Base-by-base conservation (phyloP, 2,888 invertebrate species). In the Blastobasis lacticolella region DNA sequence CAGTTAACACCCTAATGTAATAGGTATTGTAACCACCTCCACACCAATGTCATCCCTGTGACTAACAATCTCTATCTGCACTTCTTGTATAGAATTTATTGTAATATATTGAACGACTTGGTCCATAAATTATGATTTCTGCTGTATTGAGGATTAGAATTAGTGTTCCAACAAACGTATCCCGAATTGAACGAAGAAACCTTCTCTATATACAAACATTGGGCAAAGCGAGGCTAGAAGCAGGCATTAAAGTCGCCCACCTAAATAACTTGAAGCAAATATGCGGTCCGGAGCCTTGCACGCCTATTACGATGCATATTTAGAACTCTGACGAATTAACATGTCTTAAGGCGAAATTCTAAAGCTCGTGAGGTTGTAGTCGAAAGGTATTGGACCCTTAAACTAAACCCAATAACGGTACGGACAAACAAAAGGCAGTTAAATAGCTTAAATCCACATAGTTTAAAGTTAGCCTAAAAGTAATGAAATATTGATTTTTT, bases 11-110 rank as follows among this genome's bases (percentile, higher is more conserved):
- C 60, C 61, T 57, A 61, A 57, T 59, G 60, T 59, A 63, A 53
- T 54, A 54, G 64, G 71, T 68, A 78, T 70, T 67, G 63, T 78
- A 77, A 75, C 77, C 71, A 71, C 59, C 70, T 70, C 76, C 74
- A 79, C 69, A 75, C 77, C 78, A 73, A 71, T 67, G 71, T 73
- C 71, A 75, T 79, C 81, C 81, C 72, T 82, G 87, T 85, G 84
- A 88, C 89, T 87, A 87, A 85, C 87, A 70, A 70, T 47, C 64
- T 77, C 23, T 78, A 81, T 81, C 73, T 77, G 86, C 86, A 82
- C 83, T 64, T 61, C 41, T 48, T 50, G 48, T 48, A 53, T 56
- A 54, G 23, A 23, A 23, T 23, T 23, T 23, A 23, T 23, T 23
- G 23, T 23, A 23, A 23, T 1, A 23, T 23, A 23, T 23, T 23